phyloP scores from a whole-genome alignment of 2,113 vertebrate genomes.

The Heterochromis multidens region DNA sequence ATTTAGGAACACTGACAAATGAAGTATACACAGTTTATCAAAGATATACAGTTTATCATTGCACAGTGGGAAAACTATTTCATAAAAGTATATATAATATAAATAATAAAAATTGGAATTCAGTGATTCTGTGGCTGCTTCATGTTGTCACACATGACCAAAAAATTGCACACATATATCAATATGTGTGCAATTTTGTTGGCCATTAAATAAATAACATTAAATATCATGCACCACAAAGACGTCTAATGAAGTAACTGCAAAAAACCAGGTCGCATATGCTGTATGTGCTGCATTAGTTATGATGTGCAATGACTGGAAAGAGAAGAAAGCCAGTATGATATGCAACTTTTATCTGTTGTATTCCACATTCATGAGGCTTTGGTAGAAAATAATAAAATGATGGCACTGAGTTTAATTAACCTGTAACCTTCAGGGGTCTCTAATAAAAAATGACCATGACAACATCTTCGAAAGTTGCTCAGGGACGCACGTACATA shows the following conservation, averaged over 20 bases:
- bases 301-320: constrained; percentile 5
- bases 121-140: neutral
- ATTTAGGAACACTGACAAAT: neutral
- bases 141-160: neutral
- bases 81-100: neutral
- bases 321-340: neutral
- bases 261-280: neutral
- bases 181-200: no score
- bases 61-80: neutral
- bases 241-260: neutral
- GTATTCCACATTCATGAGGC: neutral
- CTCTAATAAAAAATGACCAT: neutral
- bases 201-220: no score
- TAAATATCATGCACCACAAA: no score
- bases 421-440: constrained; percentile 45
- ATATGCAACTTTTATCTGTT: constrained; percentile 31
- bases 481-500: neutral
- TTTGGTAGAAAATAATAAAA: neutral
- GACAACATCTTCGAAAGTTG: neutral
- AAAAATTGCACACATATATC: neutral
- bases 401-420: constrained; percentile 40
- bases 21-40: neutral
- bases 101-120: no score
- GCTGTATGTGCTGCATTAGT: constrained; percentile 10
- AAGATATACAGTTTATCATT: neutral